Percentiles rank a stretch among this genome's conserved stretches.
These are phyloP conservation scores for Pyralis farinalis DNA, from an alignment of 2,888 invertebrate genomes.

Conservation along the genomic window DNA sequence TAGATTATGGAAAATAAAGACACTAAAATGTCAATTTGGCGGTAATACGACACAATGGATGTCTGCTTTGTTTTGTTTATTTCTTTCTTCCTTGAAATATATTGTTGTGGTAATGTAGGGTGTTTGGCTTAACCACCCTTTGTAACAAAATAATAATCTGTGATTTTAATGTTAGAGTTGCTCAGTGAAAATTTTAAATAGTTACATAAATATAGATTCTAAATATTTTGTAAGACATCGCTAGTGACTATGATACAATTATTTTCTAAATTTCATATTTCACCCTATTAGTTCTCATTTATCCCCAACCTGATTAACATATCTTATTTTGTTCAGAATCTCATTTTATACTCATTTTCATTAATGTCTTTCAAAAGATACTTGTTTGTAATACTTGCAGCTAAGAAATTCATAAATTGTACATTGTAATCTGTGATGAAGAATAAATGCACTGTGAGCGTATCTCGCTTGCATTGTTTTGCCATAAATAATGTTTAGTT, in stretches of 20 bases:
- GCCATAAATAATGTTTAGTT: conserved; percentile 50
- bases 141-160: conserved; percentile 34
- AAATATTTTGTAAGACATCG: conserved; percentile 14
- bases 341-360: conserved; percentile 1
- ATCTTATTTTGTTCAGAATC: not conserved
- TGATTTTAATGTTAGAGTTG: conserved; percentile 60
- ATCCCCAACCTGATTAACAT: not conserved
- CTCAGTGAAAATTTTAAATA: conserved; percentile 65
- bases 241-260: conserved; percentile 1
- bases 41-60: conserved; percentile 22
- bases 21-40: too few species aligned
- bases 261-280: not conserved
- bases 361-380: too few species aligned
- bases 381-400: not conserved
- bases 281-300: not conserved
- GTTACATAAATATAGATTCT: conserved; percentile 32
- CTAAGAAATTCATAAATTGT: conserved; percentile 26
- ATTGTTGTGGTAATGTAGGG: conserved; percentile 22
- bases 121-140: conserved; percentile 20
- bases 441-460: conserved; percentile 46
- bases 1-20: too few species aligned
- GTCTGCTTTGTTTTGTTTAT: conserved; percentile 26
- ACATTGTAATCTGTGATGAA: conserved; percentile 65
- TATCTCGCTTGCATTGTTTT: conserved; percentile 37
- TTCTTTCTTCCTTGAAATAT: conserved; percentile 22